Evolutionary conservation across 2,888 invertebrate species (phyloP), one percentile per base, ranked within the genome.

Genomic region (Diplazon laetatorius): DNA sequence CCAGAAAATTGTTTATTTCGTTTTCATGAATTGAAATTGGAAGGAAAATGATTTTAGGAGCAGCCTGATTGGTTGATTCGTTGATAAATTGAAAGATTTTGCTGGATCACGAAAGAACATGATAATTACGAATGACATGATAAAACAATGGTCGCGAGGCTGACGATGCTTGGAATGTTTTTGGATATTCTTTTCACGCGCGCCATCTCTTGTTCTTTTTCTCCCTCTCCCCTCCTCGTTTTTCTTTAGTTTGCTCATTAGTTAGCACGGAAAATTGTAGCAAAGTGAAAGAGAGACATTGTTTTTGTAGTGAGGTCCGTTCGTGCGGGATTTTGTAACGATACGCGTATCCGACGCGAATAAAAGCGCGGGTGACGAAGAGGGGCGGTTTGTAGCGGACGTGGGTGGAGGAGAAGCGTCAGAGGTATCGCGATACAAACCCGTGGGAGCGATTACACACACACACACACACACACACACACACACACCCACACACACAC

Each of bases 401-500:
- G 20, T 50, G 65, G 44, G 55, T 59, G 65, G 60, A 16, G 22
- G 42, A 62, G 50, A 73, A 70, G 81, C 81, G 76, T 77, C 73
- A 81, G 30, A 30, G 80, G 78, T 83, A 81, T 85, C 85, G 82
- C 84, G 83, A 80, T 82, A 83, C 77, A 70, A 78, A 78, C 80
- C 81, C 83, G 83, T 75, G 72, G 73, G 78, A 82, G 66, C 75
- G 86, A 87, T 87, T 86, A 86, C 82, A 66, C 66, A 69, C 14
- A 42, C 39, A n/a, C n/a, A n/a, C n/a, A n/a, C n/a, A n/a, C n/a
- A n/a, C n/a, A n/a, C n/a, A n/a, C n/a, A n/a, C n/a, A n/a, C n/a
- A n/a, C n/a, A n/a, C n/a, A n/a, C n/a, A n/a, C n/a, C n/a, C n/a
- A n/a, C n/a, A n/a, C n/a, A n/a, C n/a, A n/a, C n/a, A n/a, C n/a